Evolutionary conservation across 2,888 invertebrate species (phyloP), one percentile per base, ranked within the genome.

Genomic region (Strigamia maritima): DNA sequence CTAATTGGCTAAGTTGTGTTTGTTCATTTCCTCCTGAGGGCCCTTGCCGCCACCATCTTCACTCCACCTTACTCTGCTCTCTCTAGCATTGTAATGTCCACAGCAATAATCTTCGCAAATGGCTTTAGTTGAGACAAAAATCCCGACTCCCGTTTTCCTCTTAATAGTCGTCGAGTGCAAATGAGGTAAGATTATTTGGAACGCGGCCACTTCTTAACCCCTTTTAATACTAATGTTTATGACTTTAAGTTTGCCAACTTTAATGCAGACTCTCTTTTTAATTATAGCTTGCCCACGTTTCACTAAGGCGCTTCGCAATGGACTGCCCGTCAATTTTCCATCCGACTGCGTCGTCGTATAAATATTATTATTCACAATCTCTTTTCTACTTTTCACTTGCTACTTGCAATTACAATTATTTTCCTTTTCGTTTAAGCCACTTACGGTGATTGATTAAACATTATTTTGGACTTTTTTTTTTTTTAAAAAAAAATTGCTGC

Each of bases 1-100:
- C 54, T 54, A 54, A 54, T 54, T 54, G 54, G 54, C 54, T 54
- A 54, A 54, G 54, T 54, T 54, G 54, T 54, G 54, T 54, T 54
- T 54, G 54, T 54, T 54, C 54, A 54, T 54, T 54, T 54, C 54
- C 54, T 54, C 54, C 54, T 54, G 54, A 54, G 54, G 54, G 54
- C 54, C 54, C 54, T 54, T 54, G 54, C 54, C 54, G 54, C 54
- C 54, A 19, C 54, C 54, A 54, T 54, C 54, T 54, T 54, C 54
- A 19, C 54, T 54, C 54, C 54, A 54, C 54, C 54, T 54, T 54
- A 54, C 54, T 54, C 54, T 19, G 19, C 54, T 54, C 54, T 54
- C 19, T 8, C 54, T 16, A 54, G 54, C 54, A n/a, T 54, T 54
- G 54, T 54, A 54, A 54, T 54, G 54, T 54, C 54, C 54, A 54